These are phyloP conservation scores for Andrena camellia DNA, from an alignment of 2,888 invertebrate genomes.

Conservation along the genomic window DNA sequence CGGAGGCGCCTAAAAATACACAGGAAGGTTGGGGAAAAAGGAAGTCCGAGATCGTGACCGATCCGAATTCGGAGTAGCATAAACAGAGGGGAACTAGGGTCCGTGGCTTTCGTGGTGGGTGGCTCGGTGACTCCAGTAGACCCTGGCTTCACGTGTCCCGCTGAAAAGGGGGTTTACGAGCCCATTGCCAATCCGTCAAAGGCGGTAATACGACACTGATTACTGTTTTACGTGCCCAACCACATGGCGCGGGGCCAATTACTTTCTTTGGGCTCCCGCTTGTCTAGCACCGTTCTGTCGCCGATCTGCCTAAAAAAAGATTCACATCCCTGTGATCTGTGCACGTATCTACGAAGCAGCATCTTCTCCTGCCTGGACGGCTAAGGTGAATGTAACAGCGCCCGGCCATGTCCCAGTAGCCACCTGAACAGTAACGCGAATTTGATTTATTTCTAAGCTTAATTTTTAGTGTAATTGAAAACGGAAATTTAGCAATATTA, in stretches of 20 bases:
- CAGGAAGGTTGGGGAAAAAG: not conserved
- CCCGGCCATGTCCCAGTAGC: too few relatives aligned
- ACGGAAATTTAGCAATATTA: too few relatives aligned
- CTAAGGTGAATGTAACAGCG: too few relatives aligned
- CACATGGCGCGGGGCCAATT: constrained; percentile 46
- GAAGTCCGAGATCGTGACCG: constrained; percentile 10
- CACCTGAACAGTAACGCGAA: too few relatives aligned
- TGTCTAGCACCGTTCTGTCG: not conserved
- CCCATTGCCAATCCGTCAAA: constrained; percentile 75
- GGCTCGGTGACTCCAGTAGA: constrained; percentile 69
- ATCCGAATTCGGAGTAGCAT: constrained; percentile 20
- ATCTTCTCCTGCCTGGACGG: too few relatives aligned
- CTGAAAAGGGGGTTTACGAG: constrained; percentile 73
- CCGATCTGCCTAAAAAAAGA: not conserved
- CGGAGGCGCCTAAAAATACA: constrained; percentile 3
- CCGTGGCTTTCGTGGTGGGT: constrained; percentile 64
- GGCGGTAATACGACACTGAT: constrained; percentile 78
- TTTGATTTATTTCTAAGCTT: too few relatives aligned
- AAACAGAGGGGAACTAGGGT: constrained; percentile 36
- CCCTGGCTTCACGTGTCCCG: constrained; percentile 76
- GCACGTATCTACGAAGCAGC: not conserved
- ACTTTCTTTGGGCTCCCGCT: constrained; percentile 36
- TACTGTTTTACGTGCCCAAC: constrained; percentile 74
- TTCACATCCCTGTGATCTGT: not conserved
- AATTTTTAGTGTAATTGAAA: too few relatives aligned